Percentiles rank a stretch among this genome's conserved stretches.
Conservation (phyloP, 2,113 vertebrate species). For the Dromaius novaehollandiae region DNA sequence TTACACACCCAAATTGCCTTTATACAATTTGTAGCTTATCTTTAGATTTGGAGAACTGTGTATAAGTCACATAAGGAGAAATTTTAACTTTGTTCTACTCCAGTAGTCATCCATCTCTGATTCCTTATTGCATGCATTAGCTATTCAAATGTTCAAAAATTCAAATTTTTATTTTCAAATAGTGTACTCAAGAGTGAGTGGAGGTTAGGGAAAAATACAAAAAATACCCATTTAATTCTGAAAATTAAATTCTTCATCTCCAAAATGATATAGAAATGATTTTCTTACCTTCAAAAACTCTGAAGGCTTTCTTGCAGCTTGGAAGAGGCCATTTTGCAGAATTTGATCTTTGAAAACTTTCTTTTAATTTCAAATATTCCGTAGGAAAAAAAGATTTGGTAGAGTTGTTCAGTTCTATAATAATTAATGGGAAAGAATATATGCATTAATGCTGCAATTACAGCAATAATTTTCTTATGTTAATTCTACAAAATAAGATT, state of each 20-base stretch:
- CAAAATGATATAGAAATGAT: background rate
- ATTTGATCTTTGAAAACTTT: constrained; percentile 82
- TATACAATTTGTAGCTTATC: background rate
- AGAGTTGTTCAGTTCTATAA: constrained; percentile 81
- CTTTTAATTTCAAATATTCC: constrained; percentile 83
- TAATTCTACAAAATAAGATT: constrained; percentile 2
- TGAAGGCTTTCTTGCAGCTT: constrained; percentile 77
- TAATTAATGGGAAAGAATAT: constrained; percentile 18
- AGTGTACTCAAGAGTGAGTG: background rate
- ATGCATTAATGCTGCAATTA: background rate
- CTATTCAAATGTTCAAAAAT: background rate
- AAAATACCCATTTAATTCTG: background rate
- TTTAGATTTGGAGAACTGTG: background rate
- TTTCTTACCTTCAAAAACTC: constrained; percentile 82
- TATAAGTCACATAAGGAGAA: background rate
- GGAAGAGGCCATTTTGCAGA: constrained; percentile 82
- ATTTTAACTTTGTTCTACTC: background rate
- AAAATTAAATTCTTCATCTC: background rate
- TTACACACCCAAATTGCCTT: background rate
- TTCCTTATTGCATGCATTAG: background rate
- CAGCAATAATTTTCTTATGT: background rate
- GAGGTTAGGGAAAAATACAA: background rate
- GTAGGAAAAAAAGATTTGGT: constrained; percentile 77
- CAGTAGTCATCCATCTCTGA: background rate
- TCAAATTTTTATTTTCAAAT: background rate